Evolutionary conservation across 2,888 invertebrate genomes (phyloP).

Genomic region (Scaeva pyrastri): DNA sequence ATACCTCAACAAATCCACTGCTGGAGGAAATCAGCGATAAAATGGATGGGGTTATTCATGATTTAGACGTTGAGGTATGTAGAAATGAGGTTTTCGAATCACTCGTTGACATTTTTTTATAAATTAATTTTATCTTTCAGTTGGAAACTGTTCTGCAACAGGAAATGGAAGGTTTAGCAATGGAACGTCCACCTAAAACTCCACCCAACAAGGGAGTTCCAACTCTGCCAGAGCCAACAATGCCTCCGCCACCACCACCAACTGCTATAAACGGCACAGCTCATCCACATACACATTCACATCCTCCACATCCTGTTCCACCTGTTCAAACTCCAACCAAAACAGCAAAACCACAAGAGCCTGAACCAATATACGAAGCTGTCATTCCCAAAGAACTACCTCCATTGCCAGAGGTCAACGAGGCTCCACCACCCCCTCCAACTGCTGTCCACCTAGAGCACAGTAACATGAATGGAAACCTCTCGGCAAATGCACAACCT

Average conservation of each 20-base stretch:
- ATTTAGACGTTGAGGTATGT: conserved; percentile 90
- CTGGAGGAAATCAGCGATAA: conserved; percentile 93
- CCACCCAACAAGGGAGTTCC: conserved; percentile 84
- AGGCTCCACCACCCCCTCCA: conserved; percentile 65
- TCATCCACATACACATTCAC: conserved; percentile 76
- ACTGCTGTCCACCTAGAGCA: conserved; percentile 68
- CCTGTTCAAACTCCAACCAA: conserved; percentile 77
- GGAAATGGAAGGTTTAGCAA: conserved; percentile 85
- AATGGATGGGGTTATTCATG: conserved; percentile 92
- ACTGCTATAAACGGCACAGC: conserved; percentile 76
- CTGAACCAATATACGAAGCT: conserved; percentile 94
- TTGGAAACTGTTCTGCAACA: conserved; percentile 88
- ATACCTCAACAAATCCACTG: conserved; percentile 87
- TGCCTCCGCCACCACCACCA: conserved; percentile 89
- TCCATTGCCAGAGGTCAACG: conserved; percentile 82
- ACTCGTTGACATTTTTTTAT: conserved; percentile 15
- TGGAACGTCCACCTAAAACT: conserved; percentile 81
- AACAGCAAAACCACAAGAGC: conserved; percentile 79
- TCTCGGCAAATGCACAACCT: conserved; percentile 20
- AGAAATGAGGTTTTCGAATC: not conserved
- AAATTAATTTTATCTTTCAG: conserved; percentile 78
- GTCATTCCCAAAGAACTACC: conserved; percentile 88
- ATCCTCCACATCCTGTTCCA: conserved; percentile 74
- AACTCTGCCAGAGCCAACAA: conserved; percentile 91
- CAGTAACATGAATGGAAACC: conserved; percentile 52